Percentiles rank a stretch among this genome's conserved stretches.
phyloP scores from a whole-genome alignment of 2,797 vertebrate genomes.

The Poecilia picta region DNA sequence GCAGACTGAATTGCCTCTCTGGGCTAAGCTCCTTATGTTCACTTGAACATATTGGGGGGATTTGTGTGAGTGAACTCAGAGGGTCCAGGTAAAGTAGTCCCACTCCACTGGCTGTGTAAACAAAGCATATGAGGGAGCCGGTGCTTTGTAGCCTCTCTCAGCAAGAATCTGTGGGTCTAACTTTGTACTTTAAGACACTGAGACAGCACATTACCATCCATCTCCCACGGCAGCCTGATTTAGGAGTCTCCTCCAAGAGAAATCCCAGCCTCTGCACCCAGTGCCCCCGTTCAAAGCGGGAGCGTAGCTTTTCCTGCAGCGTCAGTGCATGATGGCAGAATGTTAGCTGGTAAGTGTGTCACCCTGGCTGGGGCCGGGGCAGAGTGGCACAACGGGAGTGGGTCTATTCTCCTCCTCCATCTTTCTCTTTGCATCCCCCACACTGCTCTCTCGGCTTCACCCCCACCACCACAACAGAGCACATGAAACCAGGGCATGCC shows the following conservation, averaged over 20 bases:
- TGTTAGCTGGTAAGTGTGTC: conserved; percentile 80
- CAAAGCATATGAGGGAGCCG: conserved; percentile 72
- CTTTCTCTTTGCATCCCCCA: conserved; percentile 35
- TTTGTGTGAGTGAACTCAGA: conserved; percentile 78
- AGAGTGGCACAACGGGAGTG: conserved; percentile 70
- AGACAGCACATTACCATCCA: conserved; percentile 73
- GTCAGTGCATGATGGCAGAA: conserved; percentile 73
- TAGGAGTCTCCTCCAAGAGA: conserved; percentile 72
- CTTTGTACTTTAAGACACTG: conserved; percentile 68
- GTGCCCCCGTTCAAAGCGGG: conserved; percentile 64
- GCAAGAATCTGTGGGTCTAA: conserved; percentile 59
- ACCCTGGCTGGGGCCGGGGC: conserved; percentile 74
- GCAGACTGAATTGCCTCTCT: conserved; percentile 76
- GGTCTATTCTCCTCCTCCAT: conserved; percentile 69
- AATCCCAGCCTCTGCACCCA: conserved; percentile 62
- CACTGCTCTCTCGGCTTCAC: conserved; percentile 44
- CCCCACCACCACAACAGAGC: conserved; percentile 70
- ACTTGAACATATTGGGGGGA: conserved; percentile 81
- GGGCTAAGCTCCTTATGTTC: conserved; percentile 84
- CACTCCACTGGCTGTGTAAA: conserved; percentile 77
- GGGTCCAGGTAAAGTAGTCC: conserved; percentile 79
- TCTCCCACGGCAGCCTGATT: conserved; percentile 67
- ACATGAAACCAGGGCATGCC: conserved; percentile 85
- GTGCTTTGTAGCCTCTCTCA: conserved; percentile 63
- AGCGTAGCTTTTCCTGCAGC: conserved; percentile 65